A percentile compares a stretch with the other conserved stretches of the same genome.
Evolutionary conservation across 2,888 invertebrate species (phyloP).

Genomic region (Dryococelus australis): DNA sequence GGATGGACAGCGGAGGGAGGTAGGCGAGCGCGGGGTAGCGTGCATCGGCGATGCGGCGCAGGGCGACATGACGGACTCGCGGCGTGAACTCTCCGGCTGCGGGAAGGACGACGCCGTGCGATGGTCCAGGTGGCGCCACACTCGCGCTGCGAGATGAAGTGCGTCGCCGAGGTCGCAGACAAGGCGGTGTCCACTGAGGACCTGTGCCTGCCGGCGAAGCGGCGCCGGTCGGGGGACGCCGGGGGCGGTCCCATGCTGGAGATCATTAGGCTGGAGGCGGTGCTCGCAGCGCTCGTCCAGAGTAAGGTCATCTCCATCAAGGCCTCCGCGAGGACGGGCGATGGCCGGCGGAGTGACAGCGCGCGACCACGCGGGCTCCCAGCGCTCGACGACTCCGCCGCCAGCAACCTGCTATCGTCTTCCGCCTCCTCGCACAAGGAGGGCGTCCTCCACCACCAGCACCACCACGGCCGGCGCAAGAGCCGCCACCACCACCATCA

Average conservation of each 20-base stretch:
- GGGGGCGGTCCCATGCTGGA: slow-evolving; percentile 55
- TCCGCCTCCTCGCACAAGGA: slow-evolving; percentile 60
- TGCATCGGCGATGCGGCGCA: slow-evolving; percentile 18
- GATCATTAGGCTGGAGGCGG: slow-evolving; percentile 73
- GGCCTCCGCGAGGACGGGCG: slow-evolving; percentile 50
- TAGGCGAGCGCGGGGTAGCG: too few relatives aligned
- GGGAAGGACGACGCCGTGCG: slow-evolving; percentile 11
- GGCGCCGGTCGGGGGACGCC: not conserved
- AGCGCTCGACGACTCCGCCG: not conserved
- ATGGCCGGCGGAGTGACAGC: slow-evolving; percentile 8
- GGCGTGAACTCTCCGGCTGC: too few relatives aligned
- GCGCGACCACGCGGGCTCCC: not conserved
- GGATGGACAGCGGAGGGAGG: not conserved
- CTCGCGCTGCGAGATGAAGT: slow-evolving; percentile 41
- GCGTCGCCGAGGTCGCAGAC: slow-evolving; percentile 64
- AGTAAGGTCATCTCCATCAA: slow-evolving; percentile 72
- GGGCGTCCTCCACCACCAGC: slow-evolving; percentile 52
- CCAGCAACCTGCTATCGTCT: slow-evolving; percentile 29
- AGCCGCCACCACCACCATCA: slow-evolving; percentile 53
- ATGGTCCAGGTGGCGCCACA: slow-evolving; percentile 19
- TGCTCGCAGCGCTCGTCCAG: slow-evolving; percentile 74
- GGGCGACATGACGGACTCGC: not conserved
- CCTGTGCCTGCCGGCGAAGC: slow-evolving; percentile 26
- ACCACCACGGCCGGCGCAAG: slow-evolving; percentile 52
- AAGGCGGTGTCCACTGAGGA: slow-evolving; percentile 77